These are phyloP conservation scores for Leucoraja ocellata DNA, from an alignment of 2,797 vertebrate genomes.

Conservation along the genomic window DNA sequence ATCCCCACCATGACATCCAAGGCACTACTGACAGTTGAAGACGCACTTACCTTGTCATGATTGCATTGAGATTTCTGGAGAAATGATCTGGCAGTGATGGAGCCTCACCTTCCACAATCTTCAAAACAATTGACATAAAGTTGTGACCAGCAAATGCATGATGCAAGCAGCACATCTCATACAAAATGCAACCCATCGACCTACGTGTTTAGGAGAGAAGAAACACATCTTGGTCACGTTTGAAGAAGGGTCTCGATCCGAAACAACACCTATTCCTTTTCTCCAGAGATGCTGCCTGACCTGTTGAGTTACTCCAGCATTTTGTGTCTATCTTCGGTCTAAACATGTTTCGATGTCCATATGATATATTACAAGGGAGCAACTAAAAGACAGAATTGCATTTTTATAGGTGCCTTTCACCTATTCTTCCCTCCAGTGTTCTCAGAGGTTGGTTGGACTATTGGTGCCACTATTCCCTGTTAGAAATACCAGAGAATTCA, in stretches of 20 bases:
- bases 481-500: background rate
- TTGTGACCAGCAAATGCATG: conserved; percentile 70
- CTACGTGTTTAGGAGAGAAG: conserved; percentile 51
- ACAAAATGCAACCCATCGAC: conserved; percentile 75
- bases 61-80: conserved; percentile 59
- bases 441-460: background rate
- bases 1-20: too few species aligned
- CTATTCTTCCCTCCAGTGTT: background rate
- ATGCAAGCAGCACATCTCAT: conserved; percentile 73
- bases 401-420: too few species aligned
- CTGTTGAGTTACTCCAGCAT: too few species aligned
- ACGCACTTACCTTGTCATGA: conserved; percentile 60
- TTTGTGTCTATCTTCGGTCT: too few species aligned
- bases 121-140: conserved; percentile 70
- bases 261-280: too few species aligned
- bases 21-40: too few species aligned
- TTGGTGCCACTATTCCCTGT: background rate
- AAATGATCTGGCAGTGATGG: conserved; percentile 63
- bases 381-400: background rate
- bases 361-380: background rate
- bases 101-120: conserved; percentile 69
- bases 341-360: background rate
- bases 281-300: too few species aligned
- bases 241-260: too few species aligned
- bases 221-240: background rate